Conservation (phyloP, 2,113 vertebrate species). For the Himantopus leucocephalus region DNA sequence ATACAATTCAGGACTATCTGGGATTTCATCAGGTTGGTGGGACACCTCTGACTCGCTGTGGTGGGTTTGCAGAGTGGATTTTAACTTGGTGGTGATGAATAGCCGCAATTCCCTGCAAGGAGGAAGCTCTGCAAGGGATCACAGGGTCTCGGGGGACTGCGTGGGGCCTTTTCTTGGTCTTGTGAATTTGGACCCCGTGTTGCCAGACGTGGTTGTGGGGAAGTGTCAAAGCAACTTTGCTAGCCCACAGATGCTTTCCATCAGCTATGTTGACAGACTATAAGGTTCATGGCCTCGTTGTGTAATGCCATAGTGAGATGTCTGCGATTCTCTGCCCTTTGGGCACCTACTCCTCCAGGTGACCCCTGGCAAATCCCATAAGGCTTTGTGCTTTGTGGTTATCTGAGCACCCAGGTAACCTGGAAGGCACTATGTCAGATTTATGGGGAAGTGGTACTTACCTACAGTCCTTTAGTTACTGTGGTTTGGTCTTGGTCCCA, state of each 20-base stretch:
- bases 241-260: background rate
- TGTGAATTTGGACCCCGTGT: fast-evolving
- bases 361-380: background rate
- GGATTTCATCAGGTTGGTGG: slow-evolving; percentile 80
- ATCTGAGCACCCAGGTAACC: background rate
- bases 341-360: background rate
- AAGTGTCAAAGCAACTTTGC: background rate
- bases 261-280: fast-evolving
- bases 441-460: background rate
- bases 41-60: background rate
- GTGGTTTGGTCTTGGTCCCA: background rate
- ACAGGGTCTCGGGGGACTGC: background rate
- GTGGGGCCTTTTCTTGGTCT: background rate
- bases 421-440: background rate
- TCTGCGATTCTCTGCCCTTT: background rate
- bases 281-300: background rate
- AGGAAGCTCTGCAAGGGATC: background rate
- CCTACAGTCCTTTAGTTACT: background rate
- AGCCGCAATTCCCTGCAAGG: background rate
- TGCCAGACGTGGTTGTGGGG: fast-evolving
- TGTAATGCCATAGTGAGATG: background rate
- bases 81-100: background rate
- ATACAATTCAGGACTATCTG: slow-evolving; percentile 80
- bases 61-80: background rate
- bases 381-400: background rate